Percentiles rank a stretch among this genome's conserved stretches.
Conservation (phyloP, 2,113 vertebrate genomes). For the Thalassarche chlororhynchos region DNA sequence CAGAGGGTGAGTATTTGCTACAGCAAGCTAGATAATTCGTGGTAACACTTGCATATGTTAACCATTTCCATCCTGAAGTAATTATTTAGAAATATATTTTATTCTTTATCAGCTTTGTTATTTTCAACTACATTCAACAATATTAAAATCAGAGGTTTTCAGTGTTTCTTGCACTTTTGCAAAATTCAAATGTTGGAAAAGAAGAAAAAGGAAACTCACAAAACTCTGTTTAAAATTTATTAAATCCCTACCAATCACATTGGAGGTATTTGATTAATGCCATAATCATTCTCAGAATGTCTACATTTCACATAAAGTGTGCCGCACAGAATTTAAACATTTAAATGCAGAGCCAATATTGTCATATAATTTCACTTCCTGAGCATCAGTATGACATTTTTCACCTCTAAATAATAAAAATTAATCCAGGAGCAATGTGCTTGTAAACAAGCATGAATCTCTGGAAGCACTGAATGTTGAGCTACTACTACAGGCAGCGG, state of each 20-base stretch:
- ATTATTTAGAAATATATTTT: not conserved
- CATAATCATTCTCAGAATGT: not conserved
- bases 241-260: not conserved
- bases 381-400: slow-evolving; percentile 8
- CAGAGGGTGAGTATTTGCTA: not conserved
- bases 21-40: not conserved
- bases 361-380: not conserved
- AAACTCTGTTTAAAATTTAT: not conserved
- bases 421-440: not conserved
- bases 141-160: not conserved
- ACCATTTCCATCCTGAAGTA: not conserved
- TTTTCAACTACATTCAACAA: not conserved
- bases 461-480: not conserved
- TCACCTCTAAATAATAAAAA: slow-evolving; percentile 40
- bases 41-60: not conserved
- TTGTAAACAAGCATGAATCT: slow-evolving; percentile 19
- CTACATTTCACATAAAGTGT: not conserved
- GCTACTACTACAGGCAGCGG: not conserved
- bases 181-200: not conserved
- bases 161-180: not conserved
- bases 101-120: not conserved
- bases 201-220: not conserved
- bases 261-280: not conserved
- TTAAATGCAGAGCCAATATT: slow-evolving; percentile 29
- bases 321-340: not conserved